Base-by-base conservation (phyloP, 2,888 invertebrate species). In the Sesia apiformis region DNA sequence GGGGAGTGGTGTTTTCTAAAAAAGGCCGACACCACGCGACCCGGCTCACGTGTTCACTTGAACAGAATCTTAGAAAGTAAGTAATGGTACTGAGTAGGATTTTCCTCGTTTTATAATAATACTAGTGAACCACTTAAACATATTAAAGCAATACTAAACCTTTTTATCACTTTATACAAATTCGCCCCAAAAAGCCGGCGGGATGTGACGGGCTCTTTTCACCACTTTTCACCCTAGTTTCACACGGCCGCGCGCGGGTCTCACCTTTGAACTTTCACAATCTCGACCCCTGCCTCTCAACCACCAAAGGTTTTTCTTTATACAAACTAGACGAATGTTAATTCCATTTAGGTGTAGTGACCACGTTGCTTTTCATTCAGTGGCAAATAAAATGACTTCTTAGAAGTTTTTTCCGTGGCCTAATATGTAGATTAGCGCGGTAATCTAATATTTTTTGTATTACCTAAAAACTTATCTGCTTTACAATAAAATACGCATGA, bases 241-340 rank as follows among this genome's bases (percentile, higher is more conserved):
- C 5, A 65, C 38, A 5, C n/a, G 49, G 49, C 5, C 5, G 5
- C 3, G 23, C 4, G 8, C 23, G 49, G 64, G 60, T 64, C 69
- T 71, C 65, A 76, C 70, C 74, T 76, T 70, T 73, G 70, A 75
- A 75, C 72, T 74, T 73, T 74, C 51, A 61, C 69, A 69, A 70
- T 66, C 65, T 67, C 60, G 57, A 56, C 63, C 56, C 58, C 7
- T 56, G 55, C 59, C 52, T 58, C 60, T 58, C n/a, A 43, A 23
- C 53, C 54, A 56, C 60, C 53, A 52, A 58, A 64, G 61, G 57
- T 60, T 57, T 63, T 64, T 56, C 56, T 67, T 62, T 63, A 61
- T 64, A 58, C 51, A 23, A 23, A 54, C 53, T 53, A 59, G 53
- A 60, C 62, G 58, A 60, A 59, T 57, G 66, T 72, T 1, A 23